A percentile compares a stretch with the other conserved stretches of the same genome.
Conservation (phyloP, 2,888 invertebrate genomes). For the Oscheius sp. region DNA sequence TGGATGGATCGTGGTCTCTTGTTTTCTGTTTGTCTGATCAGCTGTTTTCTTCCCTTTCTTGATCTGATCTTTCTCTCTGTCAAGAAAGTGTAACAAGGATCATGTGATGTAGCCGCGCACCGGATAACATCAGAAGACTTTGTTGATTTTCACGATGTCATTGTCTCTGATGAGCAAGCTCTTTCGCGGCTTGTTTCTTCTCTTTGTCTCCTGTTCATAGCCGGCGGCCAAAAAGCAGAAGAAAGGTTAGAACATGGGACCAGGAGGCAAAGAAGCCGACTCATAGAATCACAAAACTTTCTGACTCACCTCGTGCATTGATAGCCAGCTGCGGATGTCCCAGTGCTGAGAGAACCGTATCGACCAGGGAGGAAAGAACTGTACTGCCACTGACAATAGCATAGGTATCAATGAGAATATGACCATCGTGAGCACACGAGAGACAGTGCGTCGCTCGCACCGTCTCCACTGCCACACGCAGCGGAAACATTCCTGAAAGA, state of each 20-base stretch:
- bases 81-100: constrained; percentile 26
- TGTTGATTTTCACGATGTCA: background rate
- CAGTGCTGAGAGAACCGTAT: constrained; percentile 88
- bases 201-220: background rate
- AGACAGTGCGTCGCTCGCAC: constrained; percentile 71
- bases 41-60: background rate
- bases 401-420: constrained; percentile 83
- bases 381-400: constrained; percentile 83
- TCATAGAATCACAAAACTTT: background rate
- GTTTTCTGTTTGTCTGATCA: background rate
- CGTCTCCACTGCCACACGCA: constrained; percentile 91
- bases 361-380: constrained; percentile 81
- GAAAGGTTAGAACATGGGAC: background rate
- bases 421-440: constrained; percentile 71
- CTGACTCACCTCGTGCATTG: constrained; percentile 76
- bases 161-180: background rate
- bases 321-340: constrained; percentile 81
- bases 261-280: background rate
- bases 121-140: constrained; percentile 5
- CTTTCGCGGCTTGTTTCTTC: background rate
- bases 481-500: constrained; percentile 78
- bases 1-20: background rate
- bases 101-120: constrained; percentile 18
- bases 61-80: constrained; percentile 1
- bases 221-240: no score